Percentiles rank a stretch among this genome's conserved stretches.
Conservation (phyloP, 2,888 invertebrate genomes). For the Coenonympha glycerion region DNA sequence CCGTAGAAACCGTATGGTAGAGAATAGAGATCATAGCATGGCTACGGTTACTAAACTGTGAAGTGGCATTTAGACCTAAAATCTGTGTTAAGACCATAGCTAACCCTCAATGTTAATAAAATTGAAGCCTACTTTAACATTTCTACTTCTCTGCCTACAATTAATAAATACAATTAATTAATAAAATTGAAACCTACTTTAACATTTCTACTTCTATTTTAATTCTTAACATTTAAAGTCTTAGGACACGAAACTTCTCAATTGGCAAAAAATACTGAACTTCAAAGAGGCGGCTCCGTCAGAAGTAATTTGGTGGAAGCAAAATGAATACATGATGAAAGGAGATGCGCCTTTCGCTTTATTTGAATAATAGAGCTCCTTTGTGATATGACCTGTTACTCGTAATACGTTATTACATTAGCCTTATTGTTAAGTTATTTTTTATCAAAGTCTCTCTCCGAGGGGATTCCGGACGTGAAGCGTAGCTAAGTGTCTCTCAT, state of each 20-base stretch:
- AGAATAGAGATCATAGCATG: too few species aligned
- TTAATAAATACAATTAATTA: too few species aligned
- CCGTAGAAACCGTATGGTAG: too few species aligned
- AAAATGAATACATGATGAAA: constrained; percentile 11
- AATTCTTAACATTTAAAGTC: constrained; percentile 2
- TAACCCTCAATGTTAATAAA: too few species aligned
- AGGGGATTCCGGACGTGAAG: background rate
- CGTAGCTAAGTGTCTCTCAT: too few species aligned
- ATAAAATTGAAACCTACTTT: too few species aligned
- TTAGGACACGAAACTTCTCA: constrained; percentile 1
- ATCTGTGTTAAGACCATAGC: too few species aligned
- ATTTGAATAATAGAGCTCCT: background rate
- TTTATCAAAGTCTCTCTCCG: background rate
- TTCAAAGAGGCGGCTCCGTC: constrained; percentile 3
- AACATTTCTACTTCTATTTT: too few species aligned
- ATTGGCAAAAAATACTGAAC: constrained; percentile 10
- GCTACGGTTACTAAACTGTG: too few species aligned
- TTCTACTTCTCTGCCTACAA: too few species aligned
- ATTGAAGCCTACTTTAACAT: too few species aligned
- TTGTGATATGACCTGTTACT: constrained; percentile 1
- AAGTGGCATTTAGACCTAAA: too few species aligned
- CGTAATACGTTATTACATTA: background rate
- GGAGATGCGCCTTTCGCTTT: constrained; percentile 1
- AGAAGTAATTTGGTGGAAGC: background rate
- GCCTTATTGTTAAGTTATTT: background rate